A percentile compares a stretch with the other conserved stretches of the same genome.
These are phyloP conservation scores for Aratinga solstitialis DNA, from an alignment of 2,797 vertebrate species.

Conservation along the genomic window DNA sequence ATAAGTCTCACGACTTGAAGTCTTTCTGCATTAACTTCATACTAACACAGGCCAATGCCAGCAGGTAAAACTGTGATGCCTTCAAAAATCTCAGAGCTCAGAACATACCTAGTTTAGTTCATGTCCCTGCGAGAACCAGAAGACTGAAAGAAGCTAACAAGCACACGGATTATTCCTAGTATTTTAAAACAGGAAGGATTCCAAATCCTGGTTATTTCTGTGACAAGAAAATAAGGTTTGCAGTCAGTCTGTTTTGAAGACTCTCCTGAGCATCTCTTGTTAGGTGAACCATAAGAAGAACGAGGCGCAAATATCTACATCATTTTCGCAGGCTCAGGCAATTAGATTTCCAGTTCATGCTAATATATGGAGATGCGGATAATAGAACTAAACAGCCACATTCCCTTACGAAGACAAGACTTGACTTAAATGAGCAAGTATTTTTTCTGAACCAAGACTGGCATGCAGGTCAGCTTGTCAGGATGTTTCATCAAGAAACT, in stretches of 20 bases:
- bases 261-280: not conserved
- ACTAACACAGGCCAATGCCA: not conserved
- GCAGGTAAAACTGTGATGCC: accelerated
- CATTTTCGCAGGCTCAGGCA: not conserved
- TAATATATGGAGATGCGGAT: not conserved
- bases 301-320: not conserved
- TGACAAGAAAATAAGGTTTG: not conserved
- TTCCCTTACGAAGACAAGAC: not conserved
- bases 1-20: not conserved
- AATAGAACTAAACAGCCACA: not conserved
- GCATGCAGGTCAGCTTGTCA: not conserved
- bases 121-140: not conserved
- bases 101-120: not conserved
- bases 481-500: not conserved
- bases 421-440: not conserved
- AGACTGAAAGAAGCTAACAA: not conserved
- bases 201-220: not conserved
- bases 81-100: not conserved
- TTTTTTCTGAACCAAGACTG: not conserved
- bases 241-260: not conserved
- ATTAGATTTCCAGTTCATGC: not conserved
- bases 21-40: not conserved
- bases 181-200: not conserved
- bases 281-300: not conserved
- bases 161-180: not conserved